phyloP scores from a whole-genome alignment of 2,113 vertebrate species.

The Xiphias gladius region DNA sequence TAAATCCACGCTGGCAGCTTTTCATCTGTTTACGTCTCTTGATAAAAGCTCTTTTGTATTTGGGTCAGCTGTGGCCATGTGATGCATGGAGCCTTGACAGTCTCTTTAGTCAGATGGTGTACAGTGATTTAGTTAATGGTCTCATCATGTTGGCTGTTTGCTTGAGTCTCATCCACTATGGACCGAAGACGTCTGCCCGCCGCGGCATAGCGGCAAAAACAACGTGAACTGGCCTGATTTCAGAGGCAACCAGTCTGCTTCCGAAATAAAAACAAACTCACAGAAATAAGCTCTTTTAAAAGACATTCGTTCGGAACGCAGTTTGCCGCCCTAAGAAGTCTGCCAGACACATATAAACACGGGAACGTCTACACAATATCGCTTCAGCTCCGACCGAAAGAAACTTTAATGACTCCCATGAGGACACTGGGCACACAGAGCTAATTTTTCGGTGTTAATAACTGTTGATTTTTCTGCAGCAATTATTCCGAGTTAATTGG shows the following conservation, averaged over 20 bases:
- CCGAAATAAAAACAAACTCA: not conserved
- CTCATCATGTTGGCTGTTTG: conserved; percentile 26
- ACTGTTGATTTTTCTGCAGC: conserved; percentile 50
- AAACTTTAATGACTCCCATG: conserved; percentile 34
- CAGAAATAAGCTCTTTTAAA: not conserved
- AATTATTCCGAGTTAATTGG: conserved; percentile 46
- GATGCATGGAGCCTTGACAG: conserved; percentile 39
- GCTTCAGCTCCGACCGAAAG: conserved; percentile 3
- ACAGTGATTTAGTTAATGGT: conserved; percentile 32
- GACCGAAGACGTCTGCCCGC: not conserved
- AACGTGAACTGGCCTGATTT: conserved; percentile 10
- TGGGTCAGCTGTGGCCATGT: conserved; percentile 62
- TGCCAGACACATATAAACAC: not conserved
- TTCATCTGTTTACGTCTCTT: conserved; percentile 45
- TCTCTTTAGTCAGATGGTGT: conserved; percentile 40
- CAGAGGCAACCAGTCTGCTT: not conserved
- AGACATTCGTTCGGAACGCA: not conserved
- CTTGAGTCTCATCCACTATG: not conserved
- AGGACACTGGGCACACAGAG: conserved; percentile 18
- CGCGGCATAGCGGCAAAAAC: not conserved
- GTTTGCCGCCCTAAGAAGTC: not conserved
- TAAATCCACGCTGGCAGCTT: conserved; percentile 35
- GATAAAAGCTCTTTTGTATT: conserved; percentile 69
- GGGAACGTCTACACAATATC: not conserved
- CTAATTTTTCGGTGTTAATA: conserved; percentile 34